Conservation (phyloP, 2,797 vertebrate genomes). For the Momotus momota region DNA sequence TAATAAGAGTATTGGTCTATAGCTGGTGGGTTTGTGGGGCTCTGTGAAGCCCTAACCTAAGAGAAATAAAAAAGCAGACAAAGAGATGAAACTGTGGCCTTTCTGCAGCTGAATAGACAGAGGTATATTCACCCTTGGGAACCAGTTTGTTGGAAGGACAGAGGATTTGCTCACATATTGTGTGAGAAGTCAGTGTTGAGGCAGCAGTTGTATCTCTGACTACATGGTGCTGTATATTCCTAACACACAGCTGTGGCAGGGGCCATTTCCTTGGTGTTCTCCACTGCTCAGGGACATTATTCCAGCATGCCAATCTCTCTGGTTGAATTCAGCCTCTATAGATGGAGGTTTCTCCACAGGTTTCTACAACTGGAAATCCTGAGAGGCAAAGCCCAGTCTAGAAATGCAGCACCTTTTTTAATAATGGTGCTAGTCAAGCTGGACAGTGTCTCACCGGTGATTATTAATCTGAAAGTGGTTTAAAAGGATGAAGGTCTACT, state of each 20-base stretch:
- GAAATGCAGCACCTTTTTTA: neutral
- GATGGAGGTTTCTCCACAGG: neutral
- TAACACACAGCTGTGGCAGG: neutral
- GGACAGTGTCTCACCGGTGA: neutral
- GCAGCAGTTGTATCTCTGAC: neutral
- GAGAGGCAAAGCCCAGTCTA: neutral
- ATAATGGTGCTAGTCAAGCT: neutral
- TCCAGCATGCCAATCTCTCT: neutral
- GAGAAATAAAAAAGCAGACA: slow-evolving; percentile 13
- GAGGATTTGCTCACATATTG: neutral
- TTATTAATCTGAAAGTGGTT: neutral
- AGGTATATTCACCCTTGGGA: neutral
- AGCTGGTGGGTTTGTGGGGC: neutral
- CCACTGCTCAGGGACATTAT: neutral
- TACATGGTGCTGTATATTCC: neutral
- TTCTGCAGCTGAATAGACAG: neutral
- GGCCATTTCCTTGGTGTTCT: neutral
- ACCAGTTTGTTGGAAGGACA: neutral
- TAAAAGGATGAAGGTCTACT: neutral
- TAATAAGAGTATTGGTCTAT: slow-evolving; percentile 1
- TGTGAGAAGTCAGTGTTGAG: neutral
- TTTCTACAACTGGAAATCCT: neutral
- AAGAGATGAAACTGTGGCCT: neutral
- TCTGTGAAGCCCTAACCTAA: slow-evolving; percentile 14
- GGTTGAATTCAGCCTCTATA: neutral